Conservation (phyloP, 2,797 vertebrate species). For the Tragopan temminckii region DNA sequence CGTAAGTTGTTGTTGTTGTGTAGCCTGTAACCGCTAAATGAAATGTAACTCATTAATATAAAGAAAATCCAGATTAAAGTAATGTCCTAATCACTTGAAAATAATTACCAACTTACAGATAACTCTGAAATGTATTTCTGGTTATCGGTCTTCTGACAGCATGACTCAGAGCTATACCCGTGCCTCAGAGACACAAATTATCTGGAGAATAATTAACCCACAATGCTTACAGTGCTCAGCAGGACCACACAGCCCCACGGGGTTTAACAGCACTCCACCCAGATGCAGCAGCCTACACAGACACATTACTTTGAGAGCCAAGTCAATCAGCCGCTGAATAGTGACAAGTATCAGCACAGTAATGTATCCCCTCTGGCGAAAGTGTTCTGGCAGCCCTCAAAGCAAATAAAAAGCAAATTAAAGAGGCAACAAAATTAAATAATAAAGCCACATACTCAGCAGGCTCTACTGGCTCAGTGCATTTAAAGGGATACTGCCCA, state of each 20-base stretch:
- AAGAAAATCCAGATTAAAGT: not conserved
- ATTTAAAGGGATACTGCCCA: slow-evolving; percentile 79
- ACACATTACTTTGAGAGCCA: not conserved
- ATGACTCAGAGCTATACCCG: not conserved
- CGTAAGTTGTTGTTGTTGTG: not conserved
- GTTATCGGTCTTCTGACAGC: not conserved
- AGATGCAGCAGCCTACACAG: not conserved
- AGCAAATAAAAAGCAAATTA: slow-evolving; percentile 57
- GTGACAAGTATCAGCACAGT: not conserved
- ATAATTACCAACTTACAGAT: not conserved
- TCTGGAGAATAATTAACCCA: not conserved
- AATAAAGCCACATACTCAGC: slow-evolving; percentile 51
- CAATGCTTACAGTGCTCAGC: not conserved
- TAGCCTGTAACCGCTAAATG: not conserved
- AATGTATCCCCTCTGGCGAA: not conserved
- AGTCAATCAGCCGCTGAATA: not conserved
- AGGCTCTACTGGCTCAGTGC: not conserved
- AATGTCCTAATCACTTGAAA: not conserved
- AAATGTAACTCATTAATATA: not conserved
- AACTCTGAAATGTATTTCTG: not conserved
- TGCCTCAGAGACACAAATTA: not conserved
- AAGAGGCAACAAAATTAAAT: slow-evolving; percentile 35
- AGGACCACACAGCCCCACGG: not conserved
- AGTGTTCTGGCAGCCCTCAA: slow-evolving; percentile 74
- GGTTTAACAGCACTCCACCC: not conserved